A percentile compares a stretch with the other conserved stretches of the same genome.
Evolutionary conservation across 1,140 invertebrate genomes (phyloP).

Genomic region (Sitophilus oryzae): DNA sequence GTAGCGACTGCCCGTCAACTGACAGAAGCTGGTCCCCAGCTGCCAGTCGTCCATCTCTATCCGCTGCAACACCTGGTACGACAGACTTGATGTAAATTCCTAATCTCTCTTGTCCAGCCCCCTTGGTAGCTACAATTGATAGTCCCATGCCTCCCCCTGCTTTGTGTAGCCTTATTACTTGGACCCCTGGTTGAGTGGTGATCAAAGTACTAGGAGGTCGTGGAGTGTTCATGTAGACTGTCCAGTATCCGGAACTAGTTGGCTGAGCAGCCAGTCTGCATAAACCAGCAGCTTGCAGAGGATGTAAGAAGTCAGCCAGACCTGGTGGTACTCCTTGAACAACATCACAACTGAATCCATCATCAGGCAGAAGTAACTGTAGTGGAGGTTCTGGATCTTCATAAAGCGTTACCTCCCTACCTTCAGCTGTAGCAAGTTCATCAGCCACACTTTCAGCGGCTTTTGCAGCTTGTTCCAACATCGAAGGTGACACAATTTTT

Average conservation of each 20-base stretch:
- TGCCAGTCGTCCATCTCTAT: conserved; percentile 86
- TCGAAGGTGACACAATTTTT: conserved; percentile 49
- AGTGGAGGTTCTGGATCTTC: conserved; percentile 86
- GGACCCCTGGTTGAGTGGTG: conserved; percentile 49
- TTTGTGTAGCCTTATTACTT: conserved; percentile 86
- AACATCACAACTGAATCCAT: conserved; percentile 97
- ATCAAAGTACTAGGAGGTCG: conserved; percentile 50
- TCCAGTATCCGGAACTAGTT: conserved; percentile 87
- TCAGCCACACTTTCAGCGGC: conserved; percentile 92
- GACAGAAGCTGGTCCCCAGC: conserved; percentile 95
- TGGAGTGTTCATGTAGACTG: conserved; percentile 75
- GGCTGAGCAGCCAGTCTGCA: conserved; percentile 86
- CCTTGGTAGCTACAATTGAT: conserved; percentile 90
- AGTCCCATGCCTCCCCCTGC: conserved; percentile 88
- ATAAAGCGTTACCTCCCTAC: conserved; percentile 59
- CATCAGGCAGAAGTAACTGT: conserved; percentile 89
- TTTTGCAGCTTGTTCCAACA: conserved; percentile 57
- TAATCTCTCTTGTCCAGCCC: conserved; percentile 80
- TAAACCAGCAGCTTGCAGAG: conserved; percentile 77
- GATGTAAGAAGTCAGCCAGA: conserved; percentile 84
- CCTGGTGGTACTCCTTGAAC: conserved; percentile 82
- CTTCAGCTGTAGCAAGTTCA: conserved; percentile 83
- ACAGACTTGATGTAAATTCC: conserved; percentile 98
- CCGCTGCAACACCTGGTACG: conserved; percentile 91
- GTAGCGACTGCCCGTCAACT: conserved; percentile 92